Conservation (phyloP, 2,797 vertebrate genomes). For the Myiotriccus ornatus region DNA sequence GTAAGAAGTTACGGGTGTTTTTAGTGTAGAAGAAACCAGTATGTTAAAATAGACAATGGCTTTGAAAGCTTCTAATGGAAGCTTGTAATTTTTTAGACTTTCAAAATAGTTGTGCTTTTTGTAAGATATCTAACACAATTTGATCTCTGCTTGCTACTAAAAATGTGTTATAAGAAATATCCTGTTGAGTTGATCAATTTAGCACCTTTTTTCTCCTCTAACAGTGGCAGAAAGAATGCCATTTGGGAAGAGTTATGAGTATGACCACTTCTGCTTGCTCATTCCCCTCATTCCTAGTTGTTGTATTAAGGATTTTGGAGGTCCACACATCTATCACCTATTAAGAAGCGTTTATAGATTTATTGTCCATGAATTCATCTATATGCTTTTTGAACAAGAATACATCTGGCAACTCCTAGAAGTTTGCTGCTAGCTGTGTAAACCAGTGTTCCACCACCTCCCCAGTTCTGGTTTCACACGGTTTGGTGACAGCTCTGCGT, state of each 20-base stretch:
- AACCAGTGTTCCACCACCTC: neutral
- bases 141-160: neutral
- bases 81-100: neutral
- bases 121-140: neutral
- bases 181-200: neutral
- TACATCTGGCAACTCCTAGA: neutral
- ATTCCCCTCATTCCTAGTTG: neutral
- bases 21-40: neutral
- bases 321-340: neutral
- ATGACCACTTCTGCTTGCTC: neutral
- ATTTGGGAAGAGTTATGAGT: neutral
- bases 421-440: neutral
- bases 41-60: neutral
- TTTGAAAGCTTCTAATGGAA: neutral
- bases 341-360: neutral
- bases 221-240: neutral
- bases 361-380: neutral
- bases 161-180: neutral
- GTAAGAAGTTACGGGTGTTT: neutral
- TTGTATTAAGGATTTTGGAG: neutral
- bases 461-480: neutral
- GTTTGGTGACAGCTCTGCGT: neutral
- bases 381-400: neutral
- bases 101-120: neutral
- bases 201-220: neutral